Evolutionary conservation across 2,888 invertebrate species (phyloP).

Genomic region (Brenthis ino): DNA sequence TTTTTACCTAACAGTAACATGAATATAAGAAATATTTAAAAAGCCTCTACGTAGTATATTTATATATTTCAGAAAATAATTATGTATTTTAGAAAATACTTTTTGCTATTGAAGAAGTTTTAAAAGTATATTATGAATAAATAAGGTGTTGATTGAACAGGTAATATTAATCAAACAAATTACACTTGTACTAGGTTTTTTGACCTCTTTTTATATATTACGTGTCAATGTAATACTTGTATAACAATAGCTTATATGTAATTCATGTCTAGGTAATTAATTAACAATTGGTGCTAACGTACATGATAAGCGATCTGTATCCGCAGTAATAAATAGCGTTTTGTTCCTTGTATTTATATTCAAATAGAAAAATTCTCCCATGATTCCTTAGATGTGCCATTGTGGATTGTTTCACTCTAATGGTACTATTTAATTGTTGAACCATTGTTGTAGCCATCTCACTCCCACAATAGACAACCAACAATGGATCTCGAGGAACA

Average conservation of each 20-base stretch:
- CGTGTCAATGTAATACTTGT: not conserved
- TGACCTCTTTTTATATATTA: not conserved
- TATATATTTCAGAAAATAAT: too few species aligned
- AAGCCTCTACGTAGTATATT: too few species aligned
- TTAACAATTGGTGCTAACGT: slow-evolving; percentile 21
- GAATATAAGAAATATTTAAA: too few species aligned
- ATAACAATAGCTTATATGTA: slow-evolving; percentile 9
- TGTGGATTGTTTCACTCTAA: slow-evolving; percentile 71
- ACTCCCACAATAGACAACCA: slow-evolving; percentile 61
- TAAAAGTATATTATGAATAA: too few species aligned
- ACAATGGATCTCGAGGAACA: slow-evolving; percentile 45
- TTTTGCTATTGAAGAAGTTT: too few species aligned
- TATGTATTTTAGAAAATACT: too few species aligned
- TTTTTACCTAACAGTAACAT: too few species aligned
- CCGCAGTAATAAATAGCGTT: slow-evolving; percentile 44
- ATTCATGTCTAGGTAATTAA: slow-evolving; percentile 22
- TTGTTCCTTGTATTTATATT: slow-evolving; percentile 41
- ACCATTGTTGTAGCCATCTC: slow-evolving; percentile 65
- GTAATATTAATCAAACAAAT: not conserved
- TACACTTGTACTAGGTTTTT: not conserved
- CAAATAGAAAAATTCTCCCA: slow-evolving; percentile 61
- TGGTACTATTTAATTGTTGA: slow-evolving; percentile 69
- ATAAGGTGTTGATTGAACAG: too few species aligned
- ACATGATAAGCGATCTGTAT: slow-evolving; percentile 41
- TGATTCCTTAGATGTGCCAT: slow-evolving; percentile 75